Evolutionary conservation across 2,113 vertebrate species (phyloP).

Genomic region (Sylvia atricapilla): DNA sequence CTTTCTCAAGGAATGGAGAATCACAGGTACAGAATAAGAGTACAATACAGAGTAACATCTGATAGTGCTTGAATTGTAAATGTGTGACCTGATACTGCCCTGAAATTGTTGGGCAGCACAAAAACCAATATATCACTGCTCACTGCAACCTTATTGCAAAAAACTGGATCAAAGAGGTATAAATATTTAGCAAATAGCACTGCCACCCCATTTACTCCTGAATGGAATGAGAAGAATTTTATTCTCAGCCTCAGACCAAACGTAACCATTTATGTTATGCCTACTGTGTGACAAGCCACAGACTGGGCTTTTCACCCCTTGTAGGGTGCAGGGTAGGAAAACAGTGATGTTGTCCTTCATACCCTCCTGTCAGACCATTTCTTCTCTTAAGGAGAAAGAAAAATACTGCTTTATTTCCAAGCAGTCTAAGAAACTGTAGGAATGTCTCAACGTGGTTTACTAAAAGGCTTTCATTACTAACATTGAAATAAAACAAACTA

Average conservation of each 20-base stretch:
- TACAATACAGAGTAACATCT: neutral
- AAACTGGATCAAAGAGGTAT: neutral
- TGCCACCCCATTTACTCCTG: neutral
- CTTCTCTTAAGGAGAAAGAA: neutral
- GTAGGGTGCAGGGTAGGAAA: neutral
- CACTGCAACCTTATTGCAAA: neutral
- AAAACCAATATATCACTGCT: neutral
- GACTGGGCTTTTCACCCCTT: neutral
- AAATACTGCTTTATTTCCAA: neutral
- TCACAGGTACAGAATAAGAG: neutral
- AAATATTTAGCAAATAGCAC: neutral
- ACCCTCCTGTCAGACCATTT: neutral
- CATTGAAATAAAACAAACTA: neutral
- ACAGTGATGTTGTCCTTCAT: neutral
- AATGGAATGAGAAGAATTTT: neutral
- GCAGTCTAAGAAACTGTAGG: neutral
- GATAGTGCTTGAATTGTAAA: neutral
- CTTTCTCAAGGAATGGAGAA: slow-evolving; percentile 5
- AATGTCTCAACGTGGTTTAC: neutral
- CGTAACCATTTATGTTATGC: neutral
- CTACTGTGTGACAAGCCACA: neutral
- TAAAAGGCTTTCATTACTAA: neutral
- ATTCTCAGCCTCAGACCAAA: neutral
- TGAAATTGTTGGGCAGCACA: neutral
- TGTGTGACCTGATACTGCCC: accelerated